A percentile compares a stretch with the other conserved stretches of the same genome.
These are phyloP conservation scores for Vicugna pacos DNA, from an alignment of 2,113 vertebrate species.

Conservation along the genomic window DNA sequence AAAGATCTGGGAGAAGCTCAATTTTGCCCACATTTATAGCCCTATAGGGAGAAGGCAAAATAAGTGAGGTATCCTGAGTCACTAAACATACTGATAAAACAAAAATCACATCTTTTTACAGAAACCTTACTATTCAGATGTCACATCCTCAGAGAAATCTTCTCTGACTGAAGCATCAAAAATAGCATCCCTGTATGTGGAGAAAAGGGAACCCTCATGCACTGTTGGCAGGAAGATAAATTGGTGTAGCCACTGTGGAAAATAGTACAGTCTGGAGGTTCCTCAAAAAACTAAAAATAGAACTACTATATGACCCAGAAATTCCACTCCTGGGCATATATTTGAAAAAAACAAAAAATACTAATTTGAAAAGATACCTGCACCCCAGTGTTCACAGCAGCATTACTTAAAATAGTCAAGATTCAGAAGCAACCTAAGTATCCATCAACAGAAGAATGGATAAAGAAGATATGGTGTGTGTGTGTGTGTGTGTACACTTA, in stretches of 20 bases:
- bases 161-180: neutral
- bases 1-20: constrained; percentile 3
- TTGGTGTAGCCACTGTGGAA: neutral
- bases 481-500: too few species aligned
- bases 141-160: neutral
- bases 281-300: neutral
- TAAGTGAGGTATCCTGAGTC: neutral
- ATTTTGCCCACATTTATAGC: neutral
- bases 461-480: neutral
- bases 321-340: neutral
- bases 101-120: neutral
- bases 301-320: neutral
- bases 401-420: neutral
- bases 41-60: constrained; percentile 14
- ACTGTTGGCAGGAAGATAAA: neutral
- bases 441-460: neutral
- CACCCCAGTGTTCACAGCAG: neutral
- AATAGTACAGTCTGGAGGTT: neutral
- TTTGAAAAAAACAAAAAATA: neutral
- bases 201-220: neutral
- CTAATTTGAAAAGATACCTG: neutral
- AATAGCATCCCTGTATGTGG: neutral
- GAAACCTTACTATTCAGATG: neutral
- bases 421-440: neutral
- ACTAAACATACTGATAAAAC: neutral